phyloP scores from a whole-genome alignment of 2,888 invertebrate genomes.

The Tanaodytes sp. region DNA sequence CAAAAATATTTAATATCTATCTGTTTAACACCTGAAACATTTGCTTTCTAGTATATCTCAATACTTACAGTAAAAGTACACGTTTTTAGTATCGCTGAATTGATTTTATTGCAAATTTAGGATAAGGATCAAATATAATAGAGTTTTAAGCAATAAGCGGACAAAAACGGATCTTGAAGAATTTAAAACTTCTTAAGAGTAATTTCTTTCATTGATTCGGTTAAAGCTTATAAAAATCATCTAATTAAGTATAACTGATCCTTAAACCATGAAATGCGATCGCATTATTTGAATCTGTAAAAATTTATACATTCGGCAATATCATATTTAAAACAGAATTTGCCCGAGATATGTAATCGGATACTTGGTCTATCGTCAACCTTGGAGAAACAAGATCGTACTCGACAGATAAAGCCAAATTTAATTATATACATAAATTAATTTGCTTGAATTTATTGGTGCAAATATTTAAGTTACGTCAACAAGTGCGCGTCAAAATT shows the following conservation, averaged over 20 bases:
- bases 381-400: constrained; percentile 32
- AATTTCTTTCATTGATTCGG: no score
- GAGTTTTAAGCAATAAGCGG: no score
- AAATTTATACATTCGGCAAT: constrained; percentile 18
- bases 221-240: no score
- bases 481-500: constrained; percentile 19
- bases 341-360: constrained; percentile 33
- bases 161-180: no score
- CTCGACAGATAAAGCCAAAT: constrained; percentile 22
- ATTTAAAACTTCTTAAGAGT: no score
- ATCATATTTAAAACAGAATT: constrained; percentile 30
- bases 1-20: no score
- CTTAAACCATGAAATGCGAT: not conserved
- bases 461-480: constrained; percentile 34
- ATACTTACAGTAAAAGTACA: no score
- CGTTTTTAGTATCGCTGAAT: no score
- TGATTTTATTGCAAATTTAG: no score
- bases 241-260: not conserved
- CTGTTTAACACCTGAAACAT: no score
- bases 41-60: no score
- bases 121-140: no score
- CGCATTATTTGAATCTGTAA: constrained; percentile 21
- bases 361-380: constrained; percentile 41
- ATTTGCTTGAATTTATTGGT: constrained; percentile 38
- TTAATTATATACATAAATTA: constrained; percentile 32